Percentiles rank a stretch among this genome's conserved stretches.
These are phyloP conservation scores for Pinna nobilis DNA, from an alignment of 1,140 invertebrate genomes.

Conservation along the genomic window DNA sequence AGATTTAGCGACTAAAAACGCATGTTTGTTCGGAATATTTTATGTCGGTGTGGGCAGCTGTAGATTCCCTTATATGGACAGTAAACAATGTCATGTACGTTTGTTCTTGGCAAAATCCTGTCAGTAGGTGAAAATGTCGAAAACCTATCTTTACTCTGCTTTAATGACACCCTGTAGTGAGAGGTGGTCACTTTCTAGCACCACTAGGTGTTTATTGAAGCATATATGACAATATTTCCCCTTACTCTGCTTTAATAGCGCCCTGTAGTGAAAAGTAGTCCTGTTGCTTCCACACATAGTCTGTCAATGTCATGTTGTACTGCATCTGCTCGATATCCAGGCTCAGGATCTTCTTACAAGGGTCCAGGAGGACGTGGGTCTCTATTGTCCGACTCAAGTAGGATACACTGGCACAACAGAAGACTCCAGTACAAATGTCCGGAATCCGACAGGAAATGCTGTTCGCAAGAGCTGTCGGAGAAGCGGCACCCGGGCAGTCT, in stretches of 20 bases:
- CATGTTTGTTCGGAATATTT: too few species aligned
- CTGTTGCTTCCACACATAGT: constrained; percentile 35
- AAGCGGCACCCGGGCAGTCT: constrained; percentile 19
- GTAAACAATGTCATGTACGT: too few species aligned
- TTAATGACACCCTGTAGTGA: constrained; percentile 35
- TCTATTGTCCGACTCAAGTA: constrained; percentile 33
- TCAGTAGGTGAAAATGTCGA: too few species aligned
- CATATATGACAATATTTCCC: too few species aligned
- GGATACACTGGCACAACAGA: constrained; percentile 35
- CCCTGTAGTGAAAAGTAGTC: constrained; percentile 31
- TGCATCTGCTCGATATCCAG: constrained; percentile 41
- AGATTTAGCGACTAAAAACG: too few species aligned
- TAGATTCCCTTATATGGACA: too few species aligned
- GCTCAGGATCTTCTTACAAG: constrained; percentile 39
- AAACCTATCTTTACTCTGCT: constrained; percentile 42
- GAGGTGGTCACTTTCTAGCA: too few species aligned
- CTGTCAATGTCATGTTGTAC: constrained; percentile 32
- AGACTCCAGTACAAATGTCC: constrained; percentile 36
- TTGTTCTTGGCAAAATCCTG: too few species aligned
- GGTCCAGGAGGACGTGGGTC: constrained; percentile 30
- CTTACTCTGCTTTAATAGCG: constrained; percentile 39
- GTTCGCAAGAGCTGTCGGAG: not conserved
- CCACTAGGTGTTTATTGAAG: too few species aligned
- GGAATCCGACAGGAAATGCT: constrained; percentile 22
- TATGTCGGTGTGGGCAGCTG: too few species aligned